phyloP scores from a whole-genome alignment of 1,140 invertebrate genomes.

The Drosophila ironensis region DNA sequence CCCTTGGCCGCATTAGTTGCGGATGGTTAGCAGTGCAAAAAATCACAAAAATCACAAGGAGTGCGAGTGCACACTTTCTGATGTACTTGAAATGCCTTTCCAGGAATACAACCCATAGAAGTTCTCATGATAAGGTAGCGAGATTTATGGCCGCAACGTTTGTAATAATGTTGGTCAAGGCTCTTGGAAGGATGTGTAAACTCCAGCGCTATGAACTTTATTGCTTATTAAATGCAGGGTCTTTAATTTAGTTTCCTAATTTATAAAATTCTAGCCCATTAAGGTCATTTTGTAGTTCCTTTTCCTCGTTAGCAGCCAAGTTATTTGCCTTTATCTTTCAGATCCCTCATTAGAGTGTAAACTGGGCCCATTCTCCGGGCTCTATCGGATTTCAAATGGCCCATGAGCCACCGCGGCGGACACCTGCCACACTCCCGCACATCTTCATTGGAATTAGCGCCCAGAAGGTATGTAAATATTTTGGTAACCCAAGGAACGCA shows the following conservation, averaged over 20 bases:
- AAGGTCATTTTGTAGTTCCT: background rate
- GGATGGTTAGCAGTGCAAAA: constrained; percentile 59
- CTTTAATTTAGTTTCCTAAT: no score
- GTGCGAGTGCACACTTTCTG: no score
- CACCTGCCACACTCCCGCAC: constrained; percentile 63
- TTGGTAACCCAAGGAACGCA: constrained; percentile 19
- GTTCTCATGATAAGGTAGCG: constrained; percentile 32
- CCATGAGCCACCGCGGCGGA: constrained; percentile 21
- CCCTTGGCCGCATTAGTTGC: constrained; percentile 49
- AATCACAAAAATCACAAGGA: constrained; percentile 13
- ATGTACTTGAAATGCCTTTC: constrained; percentile 33
- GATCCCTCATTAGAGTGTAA: constrained; percentile 41
- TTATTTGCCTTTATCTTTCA: constrained; percentile 25
- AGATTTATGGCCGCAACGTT: constrained; percentile 33
- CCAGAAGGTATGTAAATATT: constrained; percentile 65
- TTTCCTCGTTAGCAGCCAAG: constrained; percentile 45
- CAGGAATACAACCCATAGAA: constrained; percentile 15
- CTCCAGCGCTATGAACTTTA: background rate
- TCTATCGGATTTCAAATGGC: constrained; percentile 29
- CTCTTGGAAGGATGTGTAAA: background rate
- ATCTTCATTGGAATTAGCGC: constrained; percentile 70
- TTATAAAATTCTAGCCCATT: no score
- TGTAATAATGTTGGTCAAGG: background rate
- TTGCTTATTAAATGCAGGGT: no score
- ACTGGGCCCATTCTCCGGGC: constrained; percentile 4